These are phyloP conservation scores for Marcusenius ussheri DNA, from an alignment of 2,113 vertebrate species.

Conservation along the genomic window DNA sequence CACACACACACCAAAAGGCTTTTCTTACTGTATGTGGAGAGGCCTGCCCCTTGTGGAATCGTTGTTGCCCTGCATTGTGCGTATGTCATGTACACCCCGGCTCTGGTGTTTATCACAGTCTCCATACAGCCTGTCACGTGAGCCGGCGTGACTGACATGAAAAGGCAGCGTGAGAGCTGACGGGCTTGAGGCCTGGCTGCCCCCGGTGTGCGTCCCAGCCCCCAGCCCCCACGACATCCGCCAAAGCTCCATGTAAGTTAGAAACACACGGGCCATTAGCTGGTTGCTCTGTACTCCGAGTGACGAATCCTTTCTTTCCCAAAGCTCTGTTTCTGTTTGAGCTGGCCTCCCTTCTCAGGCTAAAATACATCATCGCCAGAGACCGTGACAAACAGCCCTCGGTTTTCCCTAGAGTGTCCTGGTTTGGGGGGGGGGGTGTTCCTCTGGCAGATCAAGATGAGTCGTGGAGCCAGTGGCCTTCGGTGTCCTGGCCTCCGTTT, in stretches of 20 bases:
- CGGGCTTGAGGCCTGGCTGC: slow-evolving; percentile 9
- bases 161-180: slow-evolving; percentile 25
- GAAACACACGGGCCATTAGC: background rate
- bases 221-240: background rate
- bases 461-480: background rate
- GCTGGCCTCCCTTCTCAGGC: background rate
- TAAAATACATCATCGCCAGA: background rate
- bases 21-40: background rate
- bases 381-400: background rate
- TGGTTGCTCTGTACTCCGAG: background rate
- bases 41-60: background rate
- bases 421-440: background rate
- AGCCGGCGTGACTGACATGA: slow-evolving; percentile 27
- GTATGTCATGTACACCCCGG: background rate
- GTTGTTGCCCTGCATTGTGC: background rate
- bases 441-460: background rate
- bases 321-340: background rate
- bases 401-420: background rate
- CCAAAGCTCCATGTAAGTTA: background rate
- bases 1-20: background rate
- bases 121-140: slow-evolving; percentile 34
- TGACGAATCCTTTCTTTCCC: background rate
- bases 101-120: background rate
- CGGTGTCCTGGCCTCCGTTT: background rate
- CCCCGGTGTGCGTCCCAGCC: too few species aligned